Base-by-base conservation (phyloP, 2,113 vertebrate genomes). In the Oriolus oriolus region DNA sequence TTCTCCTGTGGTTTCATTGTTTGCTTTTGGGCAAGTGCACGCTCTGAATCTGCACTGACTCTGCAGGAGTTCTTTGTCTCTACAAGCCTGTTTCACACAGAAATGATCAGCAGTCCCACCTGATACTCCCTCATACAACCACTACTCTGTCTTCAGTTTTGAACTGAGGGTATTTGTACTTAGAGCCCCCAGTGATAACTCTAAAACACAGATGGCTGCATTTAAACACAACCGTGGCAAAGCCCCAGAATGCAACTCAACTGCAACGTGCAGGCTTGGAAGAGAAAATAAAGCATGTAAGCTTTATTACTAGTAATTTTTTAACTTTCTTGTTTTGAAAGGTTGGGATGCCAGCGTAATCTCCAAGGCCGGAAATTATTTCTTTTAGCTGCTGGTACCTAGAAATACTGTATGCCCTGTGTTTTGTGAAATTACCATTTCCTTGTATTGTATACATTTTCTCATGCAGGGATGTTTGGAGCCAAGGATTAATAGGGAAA, bases 371-470 rank as follows among this genome's bases (percentile, higher is more conserved):
- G 30, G 56, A 50, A 79, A 53, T 69, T 16, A 61, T 11, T 64
- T 71, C 7, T 41, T 93, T 81, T 52, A 75, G 35, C 41, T 50
- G n/a, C 35, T 35, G 22, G 27, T 13, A 37, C 18, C 41, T 63
- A 10, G 45, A 66, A 39, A 21, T 26, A 16, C 6, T n/a, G 1
- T 7, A 13, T 41, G 31, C 7, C 8, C 7, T 41, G 7, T 50
- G 30, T 39, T 95, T 81, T 71, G 17, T 39, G n/a, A 89, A 35
- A 26, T 45, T 4, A 11, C 13, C 14, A 12, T 65, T 56, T 77
- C 11, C 19, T 42, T 44, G n/a, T 26, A 1, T 10, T 53, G 10
- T 12, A 2, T 2, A 0, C 14, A 3, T 54, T 89, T 70, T 57
- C 13, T 60, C 3, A 44, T 10, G 16, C 7, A 31, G 20, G 11